Evolutionary conservation across 2,797 vertebrate species (phyloP), one percentile per base, ranked within the genome.

Genomic region (Danio jaintianensis): DNA sequence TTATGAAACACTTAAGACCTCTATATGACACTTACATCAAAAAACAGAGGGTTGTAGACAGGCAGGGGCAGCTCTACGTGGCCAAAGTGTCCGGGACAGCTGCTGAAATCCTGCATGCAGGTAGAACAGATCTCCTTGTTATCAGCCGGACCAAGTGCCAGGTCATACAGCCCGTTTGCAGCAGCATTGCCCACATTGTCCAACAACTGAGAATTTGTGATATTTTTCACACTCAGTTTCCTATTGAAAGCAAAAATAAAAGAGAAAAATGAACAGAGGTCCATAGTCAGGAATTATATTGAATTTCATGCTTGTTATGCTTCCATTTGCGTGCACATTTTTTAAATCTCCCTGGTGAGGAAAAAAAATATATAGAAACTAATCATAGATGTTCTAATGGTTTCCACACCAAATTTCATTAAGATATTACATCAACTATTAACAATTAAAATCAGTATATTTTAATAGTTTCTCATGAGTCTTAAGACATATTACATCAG

Each of bases 1-100:
- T 29, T 29, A 29, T 29, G 29, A 29, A 29, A 29, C 29, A 29
- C n/a, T n/a, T n/a, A n/a, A n/a, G n/a, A n/a, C 29, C 1, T 29
- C 29, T 29, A 29, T 29, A 29, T 16, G 22, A 10, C 13, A 42
- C 97, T 42, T 90, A 98, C 98, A 78, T 98, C 96, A 10, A 99
- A 99, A 81, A 99, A 94, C 22, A 99, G 91, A 0, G 98, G 98
- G 81, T 97, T 99, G 86, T 96, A 99, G 6, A 98, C 97, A 0
- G 95, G 93, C 2, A 99, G 91, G 0, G 97, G 96, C 15, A 99
- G 92, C 0, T 99, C 96, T 0, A 98, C 90, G 12, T 97, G 96
- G 10, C 98, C 98, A 16, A 99, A 82, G 87, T 99, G 98, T 5
- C 98, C 98, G 0, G 97, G 96, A 82, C 97, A 99, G 88, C 89